These are phyloP conservation scores for Norana najaformis DNA, from an alignment of 2,888 invertebrate species.

Conservation along the genomic window DNA sequence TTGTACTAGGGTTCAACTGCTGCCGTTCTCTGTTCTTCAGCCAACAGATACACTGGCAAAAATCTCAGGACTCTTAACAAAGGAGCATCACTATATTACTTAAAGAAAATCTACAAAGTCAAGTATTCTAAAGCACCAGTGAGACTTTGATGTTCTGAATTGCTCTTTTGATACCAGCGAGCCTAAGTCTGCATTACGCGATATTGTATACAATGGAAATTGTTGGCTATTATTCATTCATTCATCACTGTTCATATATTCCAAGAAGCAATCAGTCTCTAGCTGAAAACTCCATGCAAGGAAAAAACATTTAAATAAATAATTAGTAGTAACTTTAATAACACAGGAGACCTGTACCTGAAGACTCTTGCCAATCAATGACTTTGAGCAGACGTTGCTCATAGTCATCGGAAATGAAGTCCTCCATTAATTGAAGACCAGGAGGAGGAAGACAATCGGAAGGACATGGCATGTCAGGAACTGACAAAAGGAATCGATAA, in stretches of 20 bases:
- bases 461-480: neutral
- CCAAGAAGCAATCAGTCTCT: neutral
- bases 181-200: neutral
- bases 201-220: neutral
- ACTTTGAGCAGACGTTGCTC: slow-evolving; percentile 70
- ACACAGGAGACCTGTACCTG: neutral
- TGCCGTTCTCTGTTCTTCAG: neutral
- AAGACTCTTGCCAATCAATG: slow-evolving; percentile 65
- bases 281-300: neutral
- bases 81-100: no score
- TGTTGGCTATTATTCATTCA: neutral
- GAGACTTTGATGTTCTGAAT: no score
- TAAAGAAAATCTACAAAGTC: no score
- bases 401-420: slow-evolving; percentile 75
- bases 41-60: neutral
- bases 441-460: slow-evolving; percentile 64
- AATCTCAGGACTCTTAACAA: no score
- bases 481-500: neutral
- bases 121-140: no score
- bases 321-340: neutral
- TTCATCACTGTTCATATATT: neutral
- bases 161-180: neutral
- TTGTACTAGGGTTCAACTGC: no score
- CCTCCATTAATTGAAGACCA: slow-evolving; percentile 73
- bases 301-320: neutral